Base-by-base conservation (phyloP, 2,113 vertebrate species). In the Benitochromis conjunctus region DNA sequence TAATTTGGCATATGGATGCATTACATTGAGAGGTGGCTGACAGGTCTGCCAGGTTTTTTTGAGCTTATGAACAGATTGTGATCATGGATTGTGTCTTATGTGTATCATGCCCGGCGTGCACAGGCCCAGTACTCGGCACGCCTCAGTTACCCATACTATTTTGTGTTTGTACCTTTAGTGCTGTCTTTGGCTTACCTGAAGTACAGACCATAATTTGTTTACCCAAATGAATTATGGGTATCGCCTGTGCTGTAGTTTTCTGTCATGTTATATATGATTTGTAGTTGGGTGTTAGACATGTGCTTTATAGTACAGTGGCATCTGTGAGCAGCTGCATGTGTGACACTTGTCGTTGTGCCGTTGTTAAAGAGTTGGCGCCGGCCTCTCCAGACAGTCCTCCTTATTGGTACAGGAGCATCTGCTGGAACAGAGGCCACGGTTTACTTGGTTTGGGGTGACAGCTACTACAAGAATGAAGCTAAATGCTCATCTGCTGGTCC, bases 121-220 rank as follows among this genome's bases (percentile, higher is more conserved):
- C 12, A 76, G 51, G 36, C 56, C 36, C n/a, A 83, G 74, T 55
- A 48, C n/a, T 74, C 41, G 86, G 87, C 86, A 92, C 4, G 86
- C 54, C 55, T 64, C 26, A 85, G 64, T 82, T 60, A 36, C 46
- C 60, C 76, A 80, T 88, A 86, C 57, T 88, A 21, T 34, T 86
- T 7, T 89, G 81, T 91, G 86, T 92, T 88, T 82, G 85, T 91
- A 69, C 3, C 21, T 66, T 57, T 81, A 82, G 54, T 79, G 62
- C 80, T 86, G 89, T 94, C 69, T 71, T 87, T 56, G 79, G 78
- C 87, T 82, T 58, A 82, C 24, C 55, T 66, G 19, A 86, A 88
- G 80, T 51, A 77, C 79, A 83, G 46, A 55, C 90, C 94, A 94
- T 94, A 90, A 94, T 95, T 94, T 95, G 89, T 95, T 92, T 43